Conservation (phyloP, 2,113 vertebrate species). For the Hippocampus abdominalis region DNA sequence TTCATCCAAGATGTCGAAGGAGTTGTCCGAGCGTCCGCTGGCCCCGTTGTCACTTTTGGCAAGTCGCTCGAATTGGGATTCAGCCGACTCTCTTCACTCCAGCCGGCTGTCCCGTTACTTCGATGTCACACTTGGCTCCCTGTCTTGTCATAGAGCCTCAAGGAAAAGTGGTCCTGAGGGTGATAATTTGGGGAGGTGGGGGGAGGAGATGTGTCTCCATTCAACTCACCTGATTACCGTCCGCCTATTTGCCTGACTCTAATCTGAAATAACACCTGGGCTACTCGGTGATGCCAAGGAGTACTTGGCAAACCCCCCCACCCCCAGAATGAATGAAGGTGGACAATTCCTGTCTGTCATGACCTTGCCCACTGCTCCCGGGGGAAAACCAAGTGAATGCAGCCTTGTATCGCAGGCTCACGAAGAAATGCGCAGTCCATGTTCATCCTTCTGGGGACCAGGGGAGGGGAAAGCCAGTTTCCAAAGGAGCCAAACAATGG, state of each 20-base stretch:
- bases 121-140: constrained; percentile 60
- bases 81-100: constrained; percentile 58
- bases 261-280: constrained; percentile 76
- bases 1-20: constrained; percentile 61
- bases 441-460: constrained; percentile 60
- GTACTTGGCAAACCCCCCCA: constrained; percentile 52
- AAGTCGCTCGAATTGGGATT: constrained; percentile 65
- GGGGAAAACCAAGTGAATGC: constrained; percentile 52
- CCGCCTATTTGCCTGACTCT: constrained; percentile 55
- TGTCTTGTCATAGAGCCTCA: constrained; percentile 70
- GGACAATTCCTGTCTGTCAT: constrained; percentile 64
- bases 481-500: constrained; percentile 40
- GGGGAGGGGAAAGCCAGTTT: constrained; percentile 30
- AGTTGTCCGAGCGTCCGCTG: constrained; percentile 57
- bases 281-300: constrained; percentile 62
- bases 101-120: constrained; percentile 22
- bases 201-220: constrained; percentile 62
- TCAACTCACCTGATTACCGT: constrained; percentile 72
- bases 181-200: constrained; percentile 71
- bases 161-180: constrained; percentile 68
- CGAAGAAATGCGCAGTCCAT: constrained; percentile 63
- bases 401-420: constrained; percentile 58
- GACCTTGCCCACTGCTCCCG: constrained; percentile 52
- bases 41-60: constrained; percentile 24
- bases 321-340: constrained; percentile 60